Evolutionary conservation across 37 sponge, comb jelly and placozoan genomes (phyloP).

Genomic region (Petrosia ficiformis): DNA sequence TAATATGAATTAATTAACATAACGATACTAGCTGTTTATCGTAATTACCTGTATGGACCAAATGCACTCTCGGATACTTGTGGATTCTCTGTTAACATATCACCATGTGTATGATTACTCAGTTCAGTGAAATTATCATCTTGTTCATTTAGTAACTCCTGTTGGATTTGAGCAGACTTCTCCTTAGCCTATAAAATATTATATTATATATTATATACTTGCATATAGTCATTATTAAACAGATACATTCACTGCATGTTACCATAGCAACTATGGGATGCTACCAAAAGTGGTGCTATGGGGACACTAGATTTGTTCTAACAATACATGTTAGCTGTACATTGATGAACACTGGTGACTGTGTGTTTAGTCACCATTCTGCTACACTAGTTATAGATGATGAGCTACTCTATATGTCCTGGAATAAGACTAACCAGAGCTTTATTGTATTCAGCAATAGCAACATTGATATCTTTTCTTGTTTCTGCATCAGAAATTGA

Average conservation of each 20-base stretch:
- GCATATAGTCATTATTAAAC: too few species aligned
- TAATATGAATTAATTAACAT: background rate
- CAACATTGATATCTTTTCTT: constrained; percentile 56
- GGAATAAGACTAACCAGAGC: constrained; percentile 29
- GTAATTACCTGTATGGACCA: constrained; percentile 68
- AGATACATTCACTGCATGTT: too few species aligned
- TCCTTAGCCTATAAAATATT: constrained; percentile 65
- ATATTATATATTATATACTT: background rate
- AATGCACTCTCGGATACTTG: constrained; percentile 87
- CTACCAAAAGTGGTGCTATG: too few species aligned
- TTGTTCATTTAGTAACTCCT: constrained; percentile 74
- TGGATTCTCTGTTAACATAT: constrained; percentile 96
- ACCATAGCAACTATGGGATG: too few species aligned
- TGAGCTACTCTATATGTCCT: too few species aligned
- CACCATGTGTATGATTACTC: constrained; percentile 77
- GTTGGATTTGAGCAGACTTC: constrained; percentile 55
- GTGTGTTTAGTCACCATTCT: too few species aligned
- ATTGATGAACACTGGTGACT: too few species aligned
- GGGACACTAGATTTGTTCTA: too few species aligned
- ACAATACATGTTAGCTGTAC: too few species aligned
- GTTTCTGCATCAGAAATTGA: constrained; percentile 63
- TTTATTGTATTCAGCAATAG: constrained; percentile 70
- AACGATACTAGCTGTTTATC: background rate
- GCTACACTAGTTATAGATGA: too few species aligned
- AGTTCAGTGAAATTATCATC: constrained; percentile 97